A percentile compares a stretch with the other conserved stretches of the same genome.
Evolutionary conservation across 2,888 invertebrate species (phyloP).

Genomic region (Thecophora atra): DNA sequence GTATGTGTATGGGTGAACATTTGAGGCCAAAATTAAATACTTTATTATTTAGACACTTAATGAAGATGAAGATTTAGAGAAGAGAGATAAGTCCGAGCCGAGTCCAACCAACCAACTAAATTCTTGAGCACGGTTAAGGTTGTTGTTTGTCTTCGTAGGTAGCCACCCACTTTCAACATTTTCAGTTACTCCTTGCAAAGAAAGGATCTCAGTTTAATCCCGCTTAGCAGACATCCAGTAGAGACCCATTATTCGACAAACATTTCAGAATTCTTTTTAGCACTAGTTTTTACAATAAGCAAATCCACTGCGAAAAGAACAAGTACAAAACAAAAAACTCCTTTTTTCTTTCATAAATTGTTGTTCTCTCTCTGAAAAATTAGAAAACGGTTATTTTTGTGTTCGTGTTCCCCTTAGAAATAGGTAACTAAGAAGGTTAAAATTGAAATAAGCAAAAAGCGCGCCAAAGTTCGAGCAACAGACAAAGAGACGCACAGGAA

Average conservation of each 20-base stretch:
- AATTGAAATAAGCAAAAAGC: conserved; percentile 7
- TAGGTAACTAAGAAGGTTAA: neutral
- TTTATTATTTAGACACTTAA: conserved; percentile 43
- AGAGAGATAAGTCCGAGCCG: conserved; percentile 23
- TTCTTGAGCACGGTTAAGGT: neutral
- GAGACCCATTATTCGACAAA: neutral
- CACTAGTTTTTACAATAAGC: too few relatives aligned
- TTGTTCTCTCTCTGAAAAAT: conserved; percentile 24
- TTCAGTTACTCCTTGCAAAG: conserved; percentile 1
- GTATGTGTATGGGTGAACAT: conserved; percentile 1
- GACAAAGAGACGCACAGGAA: neutral
- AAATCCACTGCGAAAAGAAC: conserved; percentile 26
- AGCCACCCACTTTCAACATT: conserved; percentile 31
- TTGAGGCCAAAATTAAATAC: conserved; percentile 18
- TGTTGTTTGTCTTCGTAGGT: conserved; percentile 17
- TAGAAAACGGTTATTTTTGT: neutral
- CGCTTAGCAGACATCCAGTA: conserved; percentile 27
- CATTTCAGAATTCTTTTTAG: neutral
- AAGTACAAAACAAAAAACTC: conserved; percentile 21
- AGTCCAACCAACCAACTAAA: neutral
- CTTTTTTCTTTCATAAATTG: too few relatives aligned
- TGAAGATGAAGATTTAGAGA: conserved; percentile 41
- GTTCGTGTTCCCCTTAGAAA: neutral
- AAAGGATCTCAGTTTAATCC: conserved; percentile 23
- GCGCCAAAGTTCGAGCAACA: conserved; percentile 20